Evolutionary conservation across 1,140 invertebrate genomes (phyloP), one percentile per base, ranked within the genome.

Genomic region (Philopotamus ludificatus): DNA sequence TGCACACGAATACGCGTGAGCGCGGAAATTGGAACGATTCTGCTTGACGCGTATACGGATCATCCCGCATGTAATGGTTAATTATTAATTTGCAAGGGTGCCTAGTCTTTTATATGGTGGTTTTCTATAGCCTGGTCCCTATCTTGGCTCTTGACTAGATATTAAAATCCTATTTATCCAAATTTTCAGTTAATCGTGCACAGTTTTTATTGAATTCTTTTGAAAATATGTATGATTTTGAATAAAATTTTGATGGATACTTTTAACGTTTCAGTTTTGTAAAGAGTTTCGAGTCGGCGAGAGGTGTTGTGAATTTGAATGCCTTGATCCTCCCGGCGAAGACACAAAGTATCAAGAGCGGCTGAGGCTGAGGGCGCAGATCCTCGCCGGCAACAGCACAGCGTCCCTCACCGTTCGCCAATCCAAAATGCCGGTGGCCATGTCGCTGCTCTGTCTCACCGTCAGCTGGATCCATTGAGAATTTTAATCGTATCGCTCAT

Each of bases 301-400:
- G 73, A 80, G 86, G 26, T 90, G 89, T 75, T 90, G 89, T 73
- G 87, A 90, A 69, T 90, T 90, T 72, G 86, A 89, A 72, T 90
- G 89, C 72, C 80, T 90, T 42, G 87, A 90, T 75, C 85, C 85
- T 1, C 84, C 85, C 0, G 85, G 84, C 0, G 83, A 86, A 67
- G 82, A 85, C 72, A 79, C 76, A 16, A 74, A 79, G n/a, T 85
- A 85, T 75, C 76, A 79, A 49, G 82, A 84, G 72, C 71, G 83
- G 3, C 78, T 84, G 73, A 74, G 82, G 8, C 78, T 84, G 25
- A 75, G 81, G 4, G 82, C 79, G 2, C 76, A 82, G 66, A 85
- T 85, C 66, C 72, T 85, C 2, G 77, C 83, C 0, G 83, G 83
- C 1, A 83, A 84, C 73, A 83, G 81, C 42, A 82, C 82, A 10